These are phyloP conservation scores for Callimorpha dominula DNA, from an alignment of 2,888 invertebrate genomes.

Conservation along the genomic window DNA sequence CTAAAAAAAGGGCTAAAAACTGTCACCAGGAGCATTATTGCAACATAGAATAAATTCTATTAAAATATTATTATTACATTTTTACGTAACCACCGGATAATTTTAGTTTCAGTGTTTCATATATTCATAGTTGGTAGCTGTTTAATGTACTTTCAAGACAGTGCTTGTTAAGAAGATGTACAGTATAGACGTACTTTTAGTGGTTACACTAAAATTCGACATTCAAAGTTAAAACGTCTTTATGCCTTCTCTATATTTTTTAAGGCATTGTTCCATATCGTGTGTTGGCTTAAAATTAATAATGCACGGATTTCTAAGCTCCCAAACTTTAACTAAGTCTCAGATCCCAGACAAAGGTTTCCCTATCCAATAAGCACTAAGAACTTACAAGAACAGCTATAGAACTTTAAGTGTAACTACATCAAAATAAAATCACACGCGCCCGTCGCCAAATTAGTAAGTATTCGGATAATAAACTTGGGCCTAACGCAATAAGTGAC, in stretches of 20 bases:
- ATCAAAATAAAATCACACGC: constrained; percentile 66
- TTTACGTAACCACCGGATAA: not conserved
- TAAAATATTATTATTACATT: not conserved
- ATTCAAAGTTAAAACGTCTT: not conserved
- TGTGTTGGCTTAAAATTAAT: not conserved
- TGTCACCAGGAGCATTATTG: no score
- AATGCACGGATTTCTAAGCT: not conserved
- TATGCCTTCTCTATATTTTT: not conserved
- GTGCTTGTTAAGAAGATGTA: not conserved
- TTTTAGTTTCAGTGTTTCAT: not conserved
- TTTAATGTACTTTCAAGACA: not conserved
- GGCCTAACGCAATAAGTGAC: constrained; percentile 77
- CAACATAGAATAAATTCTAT: no score
- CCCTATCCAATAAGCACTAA: constrained; percentile 6
- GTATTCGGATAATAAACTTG: constrained; percentile 74
- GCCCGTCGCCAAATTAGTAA: constrained; percentile 69
- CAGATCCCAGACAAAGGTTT: constrained; percentile 7
- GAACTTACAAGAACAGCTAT: constrained; percentile 35
- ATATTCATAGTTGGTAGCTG: not conserved
- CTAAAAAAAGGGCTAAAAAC: no score
- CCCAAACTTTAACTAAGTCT: not conserved
- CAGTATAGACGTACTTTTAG: not conserved
- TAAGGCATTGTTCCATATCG: not conserved
- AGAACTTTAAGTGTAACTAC: constrained; percentile 55
- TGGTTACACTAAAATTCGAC: not conserved